These are phyloP conservation scores for Perodicticus potto DNA, from an alignment of 2,797 vertebrate species.

Conservation along the genomic window DNA sequence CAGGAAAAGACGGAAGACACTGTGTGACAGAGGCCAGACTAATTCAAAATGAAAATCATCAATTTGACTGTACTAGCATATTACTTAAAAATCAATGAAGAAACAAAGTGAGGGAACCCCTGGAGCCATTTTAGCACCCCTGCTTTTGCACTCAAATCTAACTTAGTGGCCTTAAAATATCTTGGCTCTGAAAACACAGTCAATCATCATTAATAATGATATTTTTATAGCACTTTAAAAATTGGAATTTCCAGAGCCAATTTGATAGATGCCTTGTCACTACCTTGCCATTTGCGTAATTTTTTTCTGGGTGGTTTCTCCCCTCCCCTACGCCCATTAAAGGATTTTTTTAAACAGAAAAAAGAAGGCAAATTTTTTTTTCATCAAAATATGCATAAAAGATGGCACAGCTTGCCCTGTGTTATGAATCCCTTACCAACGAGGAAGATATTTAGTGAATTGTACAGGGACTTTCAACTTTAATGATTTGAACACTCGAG, in stretches of 20 bases:
- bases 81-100: conserved; percentile 79
- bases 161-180: conserved; percentile 73
- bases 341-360: conserved; percentile 15
- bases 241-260: conserved; percentile 70
- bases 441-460: conserved; percentile 61
- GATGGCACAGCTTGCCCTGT: conserved; percentile 5
- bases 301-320: background rate
- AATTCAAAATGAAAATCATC: conserved; percentile 75
- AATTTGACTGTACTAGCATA: conserved; percentile 61
- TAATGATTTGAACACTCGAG: conserved; percentile 60
- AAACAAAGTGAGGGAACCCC: conserved; percentile 72
- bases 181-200: conserved; percentile 67
- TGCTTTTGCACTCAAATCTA: conserved; percentile 62
- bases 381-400: conserved; percentile 73
- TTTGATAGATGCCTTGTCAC: conserved; percentile 70
- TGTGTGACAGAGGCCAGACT: conserved; percentile 71
- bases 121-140: conserved; percentile 54
- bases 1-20: conserved; percentile 56
- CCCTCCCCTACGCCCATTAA: background rate
- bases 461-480: conserved; percentile 38
- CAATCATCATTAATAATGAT: conserved; percentile 76
- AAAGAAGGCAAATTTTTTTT: conserved; percentile 38
- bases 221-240: conserved; percentile 79
- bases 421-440: conserved; percentile 57
- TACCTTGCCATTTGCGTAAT: conserved; percentile 68